Conservation (phyloP, 2,113 vertebrate genomes). For the Mungos mungo region DNA sequence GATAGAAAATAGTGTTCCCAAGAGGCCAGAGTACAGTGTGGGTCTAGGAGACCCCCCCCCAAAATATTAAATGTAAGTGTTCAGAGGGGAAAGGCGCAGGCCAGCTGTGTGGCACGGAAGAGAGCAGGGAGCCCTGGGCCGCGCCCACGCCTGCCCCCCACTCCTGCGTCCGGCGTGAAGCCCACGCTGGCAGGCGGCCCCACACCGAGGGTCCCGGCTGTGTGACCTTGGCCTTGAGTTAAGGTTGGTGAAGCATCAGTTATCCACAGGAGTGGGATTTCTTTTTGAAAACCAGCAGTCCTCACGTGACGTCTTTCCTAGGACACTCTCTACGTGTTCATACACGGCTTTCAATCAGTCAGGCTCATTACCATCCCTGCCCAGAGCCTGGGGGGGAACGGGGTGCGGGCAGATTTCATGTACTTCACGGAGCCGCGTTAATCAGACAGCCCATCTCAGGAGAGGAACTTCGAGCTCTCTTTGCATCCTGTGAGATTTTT, state of each 20-base stretch:
- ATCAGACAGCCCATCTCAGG: background rate
- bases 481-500: background rate
- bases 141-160: background rate
- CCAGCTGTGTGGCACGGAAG: background rate
- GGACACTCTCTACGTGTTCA: background rate
- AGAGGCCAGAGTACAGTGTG: background rate
- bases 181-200: background rate
- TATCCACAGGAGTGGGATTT: fast-evolving
- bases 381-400: background rate
- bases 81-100: background rate
- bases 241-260: background rate
- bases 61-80: background rate
- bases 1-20: background rate
- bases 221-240: background rate
- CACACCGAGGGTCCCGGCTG: background rate
- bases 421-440: fast-evolving
- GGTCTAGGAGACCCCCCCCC: background rate
- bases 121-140: background rate
- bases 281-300: background rate
- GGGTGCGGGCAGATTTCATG: background rate
- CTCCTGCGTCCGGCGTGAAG: fast-evolving
- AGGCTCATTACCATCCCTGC: background rate
- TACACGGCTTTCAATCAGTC: background rate
- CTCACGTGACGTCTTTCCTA: fast-evolving
- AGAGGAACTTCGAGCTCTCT: background rate